Percentiles rank a stretch among this genome's conserved stretches.
Conservation (phyloP, 2,113 vertebrate genomes). For the Ciconia maguari region DNA sequence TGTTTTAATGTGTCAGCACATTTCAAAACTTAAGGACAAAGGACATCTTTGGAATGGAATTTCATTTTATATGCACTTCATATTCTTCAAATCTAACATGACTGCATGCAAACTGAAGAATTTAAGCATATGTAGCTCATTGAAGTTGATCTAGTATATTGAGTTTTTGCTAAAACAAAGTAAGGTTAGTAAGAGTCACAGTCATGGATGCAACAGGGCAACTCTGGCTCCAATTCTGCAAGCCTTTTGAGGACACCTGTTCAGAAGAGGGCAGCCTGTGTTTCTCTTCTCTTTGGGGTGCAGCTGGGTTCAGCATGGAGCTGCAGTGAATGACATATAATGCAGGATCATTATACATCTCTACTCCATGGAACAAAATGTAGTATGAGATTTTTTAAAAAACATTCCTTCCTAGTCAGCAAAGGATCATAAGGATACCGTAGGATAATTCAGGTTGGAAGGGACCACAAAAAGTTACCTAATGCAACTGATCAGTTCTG, state of each 20-base stretch:
- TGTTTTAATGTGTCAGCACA: not conserved
- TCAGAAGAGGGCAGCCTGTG: not conserved
- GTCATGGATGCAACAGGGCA: not conserved
- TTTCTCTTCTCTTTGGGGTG: not conserved
- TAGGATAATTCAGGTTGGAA: not conserved
- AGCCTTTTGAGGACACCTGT: not conserved
- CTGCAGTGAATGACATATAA: not conserved
- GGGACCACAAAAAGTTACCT: not conserved
- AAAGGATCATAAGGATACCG: not conserved
- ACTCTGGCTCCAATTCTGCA: not conserved
- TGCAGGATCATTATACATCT: not conserved
- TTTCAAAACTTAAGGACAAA: not conserved
- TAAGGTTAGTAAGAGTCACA: not conserved
- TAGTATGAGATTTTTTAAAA: not conserved
- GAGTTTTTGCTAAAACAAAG: not conserved
- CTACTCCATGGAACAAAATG: not conserved
- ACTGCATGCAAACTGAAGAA: not conserved
- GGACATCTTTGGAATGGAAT: not conserved
- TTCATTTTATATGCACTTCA: not conserved
- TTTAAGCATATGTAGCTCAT: not conserved
- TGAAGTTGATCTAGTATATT: not conserved
- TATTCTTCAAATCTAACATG: not conserved
- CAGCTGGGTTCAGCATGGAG: not conserved
- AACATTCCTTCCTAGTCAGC: not conserved
- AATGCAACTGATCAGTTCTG: not conserved